phyloP scores from a whole-genome alignment of 2,797 vertebrate species.

The Semotilus atromaculatus region DNA sequence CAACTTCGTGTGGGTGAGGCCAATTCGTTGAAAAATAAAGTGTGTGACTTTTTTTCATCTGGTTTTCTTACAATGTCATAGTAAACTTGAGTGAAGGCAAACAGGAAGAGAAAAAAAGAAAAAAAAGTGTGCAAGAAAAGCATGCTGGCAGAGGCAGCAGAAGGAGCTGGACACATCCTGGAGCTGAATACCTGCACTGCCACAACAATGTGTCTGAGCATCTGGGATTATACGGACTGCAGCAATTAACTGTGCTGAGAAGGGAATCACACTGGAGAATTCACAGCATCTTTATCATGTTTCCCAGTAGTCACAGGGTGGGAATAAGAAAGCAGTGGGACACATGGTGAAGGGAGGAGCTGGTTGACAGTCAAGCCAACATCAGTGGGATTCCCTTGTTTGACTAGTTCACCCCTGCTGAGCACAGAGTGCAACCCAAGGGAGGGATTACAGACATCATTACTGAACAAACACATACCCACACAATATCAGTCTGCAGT shows the following conservation, averaged over 20 bases:
- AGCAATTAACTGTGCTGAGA: constrained; percentile 35
- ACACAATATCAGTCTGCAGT: constrained; percentile 33
- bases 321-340: constrained; percentile 17
- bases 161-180: neutral
- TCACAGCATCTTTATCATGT: neutral
- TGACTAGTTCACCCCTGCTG: constrained; percentile 41
- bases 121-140: neutral
- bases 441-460: constrained; percentile 28
- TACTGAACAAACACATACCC: constrained; percentile 44
- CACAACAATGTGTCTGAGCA: neutral
- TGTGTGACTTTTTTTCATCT: neutral
- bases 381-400: constrained; percentile 32
- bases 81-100: neutral
- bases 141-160: neutral
- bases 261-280: constrained; percentile 21
- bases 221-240: constrained; percentile 11
- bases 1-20: neutral
- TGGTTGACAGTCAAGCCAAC: constrained; percentile 29
- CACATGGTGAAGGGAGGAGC: constrained; percentile 30
- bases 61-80: neutral
- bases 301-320: constrained; percentile 3
- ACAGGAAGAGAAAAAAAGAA: neutral
- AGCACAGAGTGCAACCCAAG: constrained; percentile 39
- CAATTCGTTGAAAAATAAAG: neutral
- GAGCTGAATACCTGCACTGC: neutral